A percentile compares a stretch with the other conserved stretches of the same genome.
phyloP scores from a whole-genome alignment of 2,113 vertebrate species.

The Sander lucioperca region DNA sequence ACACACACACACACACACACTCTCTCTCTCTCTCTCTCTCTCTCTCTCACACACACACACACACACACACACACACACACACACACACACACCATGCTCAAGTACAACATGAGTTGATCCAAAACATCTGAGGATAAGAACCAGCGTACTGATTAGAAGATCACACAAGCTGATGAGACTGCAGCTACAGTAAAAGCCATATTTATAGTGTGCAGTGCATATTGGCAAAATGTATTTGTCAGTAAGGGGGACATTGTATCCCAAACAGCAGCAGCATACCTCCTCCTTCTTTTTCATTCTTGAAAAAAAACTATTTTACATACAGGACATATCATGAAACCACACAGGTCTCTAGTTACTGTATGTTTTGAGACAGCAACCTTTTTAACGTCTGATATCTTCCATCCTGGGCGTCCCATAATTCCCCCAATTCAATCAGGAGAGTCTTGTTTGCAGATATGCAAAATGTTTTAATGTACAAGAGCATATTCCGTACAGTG shows the following conservation, averaged over 20 bases:
- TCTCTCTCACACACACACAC: slow-evolving; percentile 15
- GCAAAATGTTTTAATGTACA: too few relatives aligned
- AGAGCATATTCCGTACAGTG: too few relatives aligned
- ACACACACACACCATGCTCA: neutral
- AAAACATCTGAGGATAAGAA: neutral
- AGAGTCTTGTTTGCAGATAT: too few relatives aligned
- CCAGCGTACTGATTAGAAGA: neutral
- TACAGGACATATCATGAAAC: neutral
- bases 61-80: neutral
- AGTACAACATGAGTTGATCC: neutral
- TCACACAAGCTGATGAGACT: neutral
- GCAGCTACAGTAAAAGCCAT: neutral
- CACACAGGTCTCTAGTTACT: neutral
- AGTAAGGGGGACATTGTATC: neutral
- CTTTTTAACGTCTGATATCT: slow-evolving; percentile 17
- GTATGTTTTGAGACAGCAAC: slow-evolving; percentile 4
- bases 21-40: too few relatives aligned
- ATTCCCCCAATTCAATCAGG: too few relatives aligned
- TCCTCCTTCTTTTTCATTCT: neutral
- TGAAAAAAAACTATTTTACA: neutral
- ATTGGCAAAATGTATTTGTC: neutral
- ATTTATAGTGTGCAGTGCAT: neutral
- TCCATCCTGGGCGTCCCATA: neutral
- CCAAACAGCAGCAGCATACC: neutral
- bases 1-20: slow-evolving; percentile 3